These are phyloP conservation scores for Auanema freiburgensis DNA, from an alignment of 2,888 invertebrate species.

Conservation along the genomic window DNA sequence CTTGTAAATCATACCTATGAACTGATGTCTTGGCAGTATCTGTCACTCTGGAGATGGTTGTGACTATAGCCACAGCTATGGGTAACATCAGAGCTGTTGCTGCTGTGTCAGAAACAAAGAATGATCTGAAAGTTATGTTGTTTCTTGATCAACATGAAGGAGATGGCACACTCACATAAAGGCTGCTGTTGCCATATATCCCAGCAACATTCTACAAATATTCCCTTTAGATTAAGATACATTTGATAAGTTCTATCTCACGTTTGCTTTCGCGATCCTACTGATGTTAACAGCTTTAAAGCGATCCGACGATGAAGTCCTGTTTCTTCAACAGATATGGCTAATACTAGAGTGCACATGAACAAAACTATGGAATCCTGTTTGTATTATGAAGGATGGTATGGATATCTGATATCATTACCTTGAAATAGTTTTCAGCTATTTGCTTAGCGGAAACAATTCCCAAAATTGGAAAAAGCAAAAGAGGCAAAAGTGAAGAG, in stretches of 20 bases:
- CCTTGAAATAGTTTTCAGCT: slow-evolving; percentile 30
- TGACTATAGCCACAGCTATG: slow-evolving; percentile 81
- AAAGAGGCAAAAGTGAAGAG: slow-evolving; percentile 44
- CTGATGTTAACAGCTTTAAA: slow-evolving; percentile 33
- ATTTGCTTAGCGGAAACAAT: slow-evolving; percentile 37
- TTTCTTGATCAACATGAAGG: not conserved
- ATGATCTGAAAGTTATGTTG: slow-evolving; percentile 17
- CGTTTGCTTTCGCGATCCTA: slow-evolving; percentile 29
- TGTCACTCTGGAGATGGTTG: slow-evolving; percentile 27
- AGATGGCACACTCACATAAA: slow-evolving; percentile 27
- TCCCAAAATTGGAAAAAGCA: slow-evolving; percentile 45
- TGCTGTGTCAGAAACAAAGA: slow-evolving; percentile 57
- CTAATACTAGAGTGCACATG: slow-evolving; percentile 39
- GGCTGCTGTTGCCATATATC: slow-evolving; percentile 37
- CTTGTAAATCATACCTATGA: too few relatives aligned
- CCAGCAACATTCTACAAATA: slow-evolving; percentile 37
- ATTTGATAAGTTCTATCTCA: not conserved
- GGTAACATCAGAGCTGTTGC: slow-evolving; percentile 86
- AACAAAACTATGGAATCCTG: slow-evolving; percentile 40
- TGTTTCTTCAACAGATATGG: slow-evolving; percentile 42
- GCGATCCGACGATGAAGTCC: slow-evolving; percentile 41
- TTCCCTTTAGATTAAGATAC: not conserved
- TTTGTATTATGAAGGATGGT: not conserved
- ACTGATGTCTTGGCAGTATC: not conserved
- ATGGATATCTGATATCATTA: slow-evolving; percentile 3